A percentile compares a stretch with the other conserved stretches of the same genome.
Conservation (phyloP, 2,797 vertebrate species). For the Eospalax fontanierii region DNA sequence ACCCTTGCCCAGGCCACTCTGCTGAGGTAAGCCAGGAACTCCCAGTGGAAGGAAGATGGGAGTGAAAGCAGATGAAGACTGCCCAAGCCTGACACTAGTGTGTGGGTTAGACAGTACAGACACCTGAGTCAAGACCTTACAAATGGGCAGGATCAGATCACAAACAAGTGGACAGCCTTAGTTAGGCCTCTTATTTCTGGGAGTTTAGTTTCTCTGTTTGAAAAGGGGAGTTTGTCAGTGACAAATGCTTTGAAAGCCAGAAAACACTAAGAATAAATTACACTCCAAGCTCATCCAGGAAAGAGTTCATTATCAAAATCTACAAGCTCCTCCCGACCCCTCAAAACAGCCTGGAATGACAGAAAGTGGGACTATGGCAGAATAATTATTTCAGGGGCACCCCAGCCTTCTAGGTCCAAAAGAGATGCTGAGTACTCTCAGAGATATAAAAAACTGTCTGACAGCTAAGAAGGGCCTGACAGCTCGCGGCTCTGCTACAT, state of each 20-base stretch:
- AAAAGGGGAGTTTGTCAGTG: not conserved
- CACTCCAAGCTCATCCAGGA: not conserved
- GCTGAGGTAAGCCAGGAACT: not conserved
- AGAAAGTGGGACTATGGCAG: not conserved
- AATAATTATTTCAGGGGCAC: slow-evolving; percentile 7
- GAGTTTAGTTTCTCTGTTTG: slow-evolving; percentile 66
- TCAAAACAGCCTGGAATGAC: not conserved
- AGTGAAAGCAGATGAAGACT: slow-evolving; percentile 27
- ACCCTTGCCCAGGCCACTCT: not conserved
- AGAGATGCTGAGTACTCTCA: slow-evolving; percentile 53
- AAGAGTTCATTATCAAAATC: not conserved
- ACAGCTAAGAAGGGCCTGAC: slow-evolving; percentile 48
- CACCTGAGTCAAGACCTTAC: not conserved
- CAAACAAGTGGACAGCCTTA: not conserved
- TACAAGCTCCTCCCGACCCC: not conserved
- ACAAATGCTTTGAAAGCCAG: not conserved
- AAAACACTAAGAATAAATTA: not conserved
- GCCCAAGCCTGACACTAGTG: not conserved
- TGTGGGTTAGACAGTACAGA: not conserved
- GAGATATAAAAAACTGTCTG: slow-evolving; percentile 64
- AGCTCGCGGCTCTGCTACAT: slow-evolving; percentile 74
- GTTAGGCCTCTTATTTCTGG: slow-evolving; percentile 58
- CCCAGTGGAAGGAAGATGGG: not conserved
- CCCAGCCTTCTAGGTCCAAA: not conserved
- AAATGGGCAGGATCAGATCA: not conserved